Evolutionary conservation across 1,140 invertebrate species (phyloP), one percentile per base, ranked within the genome.

Genomic region (Psix sp.): DNA sequence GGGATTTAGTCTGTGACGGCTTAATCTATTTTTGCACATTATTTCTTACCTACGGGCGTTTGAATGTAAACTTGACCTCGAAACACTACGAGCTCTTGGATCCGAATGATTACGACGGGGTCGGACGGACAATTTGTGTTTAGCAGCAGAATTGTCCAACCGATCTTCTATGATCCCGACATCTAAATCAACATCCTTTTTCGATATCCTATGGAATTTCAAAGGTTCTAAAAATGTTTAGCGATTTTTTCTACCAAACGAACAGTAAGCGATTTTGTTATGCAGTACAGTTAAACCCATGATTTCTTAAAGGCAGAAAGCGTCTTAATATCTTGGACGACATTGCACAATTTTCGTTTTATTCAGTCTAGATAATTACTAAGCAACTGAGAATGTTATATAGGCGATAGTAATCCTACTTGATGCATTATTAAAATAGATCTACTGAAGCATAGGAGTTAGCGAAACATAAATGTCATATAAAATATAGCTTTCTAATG

Each of bases 61-160:
- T 16, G 71, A 60, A 43, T 71, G 62, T 62, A 65, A 67, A 74
- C 66, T 77, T 70, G 75, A 73, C 56, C 67, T 74, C 62, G 66
- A 67, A 77, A 67, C 57, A 57, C 51, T 56, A 35, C 83, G 66
- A 57, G 87, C 76, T 76, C 87, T 78, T 17, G 88, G 86, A 86
- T 87, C 87, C 17, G 77, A 76, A 68, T 92, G 89, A 60, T 90
- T 92, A 74, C 91, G 89, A 82, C 89, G 90, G 3, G 93, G 93
- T 80, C 92, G 88, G 1, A 94, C 88, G 0, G 92, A 89, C 31
- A 94, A 81, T 84, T 93, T 94, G 85, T 94, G 93, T 76, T 88
- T 90, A 0, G 93, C 93, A 0, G 93, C 93, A 1, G 90, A 88
- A 76, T 89, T 92, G 82, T 94, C 93, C 85, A 95, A 87, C 14